A percentile compares a stretch with the other conserved stretches of the same genome.
Evolutionary conservation across 2,113 vertebrate species (phyloP).

Genomic region (Myrmecophaga tridactyla): DNA sequence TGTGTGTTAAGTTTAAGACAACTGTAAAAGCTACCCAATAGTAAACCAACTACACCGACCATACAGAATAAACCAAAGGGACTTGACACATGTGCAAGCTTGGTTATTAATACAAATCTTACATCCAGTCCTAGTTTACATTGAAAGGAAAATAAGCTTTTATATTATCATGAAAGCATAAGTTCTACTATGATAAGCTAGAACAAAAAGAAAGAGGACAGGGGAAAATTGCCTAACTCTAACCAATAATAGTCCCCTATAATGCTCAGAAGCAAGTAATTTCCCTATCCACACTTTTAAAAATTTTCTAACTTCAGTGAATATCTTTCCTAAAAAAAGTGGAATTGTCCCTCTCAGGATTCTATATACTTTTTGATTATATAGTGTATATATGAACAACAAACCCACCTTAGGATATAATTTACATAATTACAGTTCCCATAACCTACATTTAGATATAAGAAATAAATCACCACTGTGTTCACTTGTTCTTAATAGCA

Average conservation of each 20-base stretch:
- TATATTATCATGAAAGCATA: not conserved
- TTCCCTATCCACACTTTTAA: not conserved
- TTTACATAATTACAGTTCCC: not conserved
- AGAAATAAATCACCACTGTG: not conserved
- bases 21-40: not conserved
- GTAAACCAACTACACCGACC: not conserved
- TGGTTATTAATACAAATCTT: constrained; percentile 18
- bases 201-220: not conserved
- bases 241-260: not conserved
- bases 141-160: not conserved
- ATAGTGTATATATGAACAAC: not conserved
- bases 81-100: not conserved
- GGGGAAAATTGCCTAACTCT: not conserved
- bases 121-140: not conserved
- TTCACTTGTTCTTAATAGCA: not conserved
- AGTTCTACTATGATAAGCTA: not conserved
- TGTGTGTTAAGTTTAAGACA: not conserved
- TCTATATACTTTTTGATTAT: not conserved
- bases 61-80: not conserved
- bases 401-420: not conserved
- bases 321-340: not conserved
- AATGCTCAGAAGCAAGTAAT: not conserved
- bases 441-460: not conserved
- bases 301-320: not conserved
- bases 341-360: not conserved